Base-by-base conservation (phyloP, 2,113 vertebrate species). In the Brachirus orientalis region DNA sequence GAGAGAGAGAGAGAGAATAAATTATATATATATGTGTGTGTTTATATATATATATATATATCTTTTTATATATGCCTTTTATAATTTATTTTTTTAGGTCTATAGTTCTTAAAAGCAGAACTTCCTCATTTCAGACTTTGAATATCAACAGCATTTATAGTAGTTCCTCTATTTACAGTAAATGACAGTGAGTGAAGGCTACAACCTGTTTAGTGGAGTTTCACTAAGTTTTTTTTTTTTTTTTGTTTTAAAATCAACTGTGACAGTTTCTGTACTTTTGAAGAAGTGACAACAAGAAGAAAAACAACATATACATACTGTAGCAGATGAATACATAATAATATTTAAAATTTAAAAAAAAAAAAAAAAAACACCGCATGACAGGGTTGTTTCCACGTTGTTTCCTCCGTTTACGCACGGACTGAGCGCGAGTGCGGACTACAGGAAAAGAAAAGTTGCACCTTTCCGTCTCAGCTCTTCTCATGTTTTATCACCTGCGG, bases 81-180 rank as follows among this genome's bases (percentile, higher is more conserved):
- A 19, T n/a, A 63, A 54, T 7, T 59, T 3, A 51, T 28, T 28
- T 28, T 28, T 28, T 28, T 28, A 28, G 0, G 28, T 28, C 28
- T 28, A 28, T 16, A 55, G 57, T 67, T 43, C 75, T 59, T 17
- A 71, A 60, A 22, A 73, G 44, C 52, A 75, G 3, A 78, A 76
- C 79, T 86, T 89, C 88, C 83, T 61, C 73, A 72, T 80, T 84
- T 78, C 1, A 12, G 5, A 28, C 55, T 67, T 66, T 74, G 47
- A 75, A 80, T 76, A 76, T 70, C 78, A 45, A 82, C 43, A 66
- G 9, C 57, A 83, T 78, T 71, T 86, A 67, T 61, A 70, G 57
- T 17, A 80, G 79, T 89, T 90, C 81, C 84, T 80, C 75, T 75
- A 63, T 87, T 79, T 73, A 77, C 74, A 52, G 77, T 81, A 79